Conservation (phyloP, 2,888 invertebrate species). For the Parnassius orleans region DNA sequence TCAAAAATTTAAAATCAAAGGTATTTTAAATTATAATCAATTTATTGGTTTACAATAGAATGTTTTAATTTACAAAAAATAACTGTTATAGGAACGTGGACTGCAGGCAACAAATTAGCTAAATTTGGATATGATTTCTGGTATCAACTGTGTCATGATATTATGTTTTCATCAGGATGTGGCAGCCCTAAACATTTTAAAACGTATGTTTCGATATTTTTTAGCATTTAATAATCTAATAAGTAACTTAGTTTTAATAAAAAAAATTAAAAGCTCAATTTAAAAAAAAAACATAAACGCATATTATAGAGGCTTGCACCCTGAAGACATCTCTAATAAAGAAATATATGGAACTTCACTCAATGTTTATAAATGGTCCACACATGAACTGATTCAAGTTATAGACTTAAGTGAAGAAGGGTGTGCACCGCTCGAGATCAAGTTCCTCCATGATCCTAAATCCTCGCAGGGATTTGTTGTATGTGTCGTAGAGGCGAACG, state of each 20-base stretch:
- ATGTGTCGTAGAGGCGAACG: slow-evolving; percentile 89
- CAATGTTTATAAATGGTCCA: slow-evolving; percentile 95
- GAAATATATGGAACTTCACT: slow-evolving; percentile 90
- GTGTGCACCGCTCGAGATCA: slow-evolving; percentile 92
- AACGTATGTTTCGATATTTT: slow-evolving; percentile 58
- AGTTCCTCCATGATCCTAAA: slow-evolving; percentile 96
- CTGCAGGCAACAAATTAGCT: slow-evolving; percentile 83
- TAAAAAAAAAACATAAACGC: not conserved
- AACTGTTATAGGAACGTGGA: slow-evolving; percentile 85
- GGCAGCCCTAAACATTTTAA: slow-evolving; percentile 92
- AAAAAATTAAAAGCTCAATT: not conserved
- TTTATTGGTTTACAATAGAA: not conserved
- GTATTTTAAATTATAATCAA: slow-evolving; percentile 48
- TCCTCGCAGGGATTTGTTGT: slow-evolving; percentile 94
- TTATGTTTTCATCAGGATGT: slow-evolving; percentile 96
- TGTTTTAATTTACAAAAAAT: not conserved
- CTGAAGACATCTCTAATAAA: slow-evolving; percentile 71
- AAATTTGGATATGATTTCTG: slow-evolving; percentile 97
- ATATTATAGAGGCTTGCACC: slow-evolving; percentile 74
- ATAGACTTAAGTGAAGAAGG: slow-evolving; percentile 94
- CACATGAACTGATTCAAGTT: slow-evolving; percentile 88
- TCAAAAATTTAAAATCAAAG: slow-evolving; percentile 88
- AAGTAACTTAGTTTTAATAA: not conserved
- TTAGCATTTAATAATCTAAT: no score
- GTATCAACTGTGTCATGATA: slow-evolving; percentile 97